phyloP scores from a whole-genome alignment of 1,140 invertebrate species.

The Cyphomyrmex costatus region DNA sequence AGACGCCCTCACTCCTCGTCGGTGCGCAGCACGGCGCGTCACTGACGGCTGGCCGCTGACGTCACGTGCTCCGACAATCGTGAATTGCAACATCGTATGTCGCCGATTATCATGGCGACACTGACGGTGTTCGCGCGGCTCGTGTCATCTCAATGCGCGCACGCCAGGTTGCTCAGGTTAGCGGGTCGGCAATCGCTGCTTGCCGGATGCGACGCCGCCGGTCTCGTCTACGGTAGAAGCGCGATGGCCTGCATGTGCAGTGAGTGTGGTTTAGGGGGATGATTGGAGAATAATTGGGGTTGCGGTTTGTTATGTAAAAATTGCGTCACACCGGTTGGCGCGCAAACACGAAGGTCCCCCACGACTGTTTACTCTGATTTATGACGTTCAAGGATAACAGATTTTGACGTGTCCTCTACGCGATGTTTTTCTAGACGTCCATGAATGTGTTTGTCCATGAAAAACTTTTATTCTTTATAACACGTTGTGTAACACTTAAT shows the following conservation, averaged over 20 bases:
- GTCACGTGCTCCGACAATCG: slow-evolving; percentile 64
- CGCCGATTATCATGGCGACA: slow-evolving; percentile 80
- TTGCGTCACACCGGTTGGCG: background rate
- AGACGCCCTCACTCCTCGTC: background rate
- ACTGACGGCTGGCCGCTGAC: slow-evolving; percentile 44
- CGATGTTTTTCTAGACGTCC: background rate
- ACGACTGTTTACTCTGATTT: background rate
- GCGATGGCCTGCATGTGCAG: slow-evolving; percentile 79
- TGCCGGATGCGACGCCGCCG: slow-evolving; percentile 57
- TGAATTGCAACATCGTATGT: slow-evolving; percentile 28
- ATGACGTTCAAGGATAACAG: background rate
- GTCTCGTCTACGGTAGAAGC: slow-evolving; percentile 63
- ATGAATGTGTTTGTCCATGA: background rate
- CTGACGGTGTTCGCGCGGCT: slow-evolving; percentile 80
- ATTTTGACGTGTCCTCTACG: background rate
- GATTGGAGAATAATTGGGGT: background rate
- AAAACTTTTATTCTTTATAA: background rate
- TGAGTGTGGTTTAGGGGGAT: slow-evolving; percentile 79
- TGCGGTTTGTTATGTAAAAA: background rate
- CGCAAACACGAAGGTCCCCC: background rate
- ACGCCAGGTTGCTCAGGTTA: slow-evolving; percentile 75
- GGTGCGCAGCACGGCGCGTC: slow-evolving; percentile 5
- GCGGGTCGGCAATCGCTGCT: background rate
- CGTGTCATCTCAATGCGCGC: slow-evolving; percentile 71
- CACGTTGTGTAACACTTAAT: background rate